Evolutionary conservation across 2,113 vertebrate genomes (phyloP), one percentile per base, ranked within the genome.

Genomic region (Trinectes maculatus): DNA sequence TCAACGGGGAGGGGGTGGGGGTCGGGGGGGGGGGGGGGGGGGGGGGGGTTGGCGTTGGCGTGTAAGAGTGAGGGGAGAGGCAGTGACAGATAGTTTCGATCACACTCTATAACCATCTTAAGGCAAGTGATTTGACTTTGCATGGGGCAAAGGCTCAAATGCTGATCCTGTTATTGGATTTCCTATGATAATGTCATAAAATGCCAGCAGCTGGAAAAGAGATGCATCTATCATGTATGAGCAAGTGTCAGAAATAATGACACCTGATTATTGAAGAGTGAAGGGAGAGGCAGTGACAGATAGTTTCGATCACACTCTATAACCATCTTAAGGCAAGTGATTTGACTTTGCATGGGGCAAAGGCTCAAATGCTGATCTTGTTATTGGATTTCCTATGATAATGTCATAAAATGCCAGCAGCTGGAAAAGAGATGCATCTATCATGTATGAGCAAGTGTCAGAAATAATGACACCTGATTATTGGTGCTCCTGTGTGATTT

Each of bases 331-430:
- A 88, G 79, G 84, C 85, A 90, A 92, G 82, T 79, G 76, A 87
- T 91, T 86, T 87, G 88, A 91, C 90, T 90, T 84, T 79, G 80
- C 75, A 79, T 52, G 77, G 79, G 80, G 80, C 71, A 74, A 74
- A 80, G 72, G 86, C 75, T 80, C 66, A 74, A 75, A 89, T 77
- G 80, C 89, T 44, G 69, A 87, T 89, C 81, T 82, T 49, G 65
- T 90, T 91, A 92, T 92, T 91, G 90, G 89, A 91, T 91, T 91
- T 90, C 83, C 77, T 79, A 85, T 86, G 88, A 90, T 87, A 89
- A 90, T 90, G 79, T 77, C 51, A 82, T 90, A 87, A 89, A 88
- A 90, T 88, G 86, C 91, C 86, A 87, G 87, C 82, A 82, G 74
- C 61, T 71, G 54, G 74, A 67, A 87, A 84, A 87, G 77, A 83